A percentile compares a stretch with the other conserved stretches of the same genome.
These are phyloP conservation scores for Neomonachus schauinslandi DNA, from an alignment of 2,113 vertebrate species.

Conservation along the genomic window DNA sequence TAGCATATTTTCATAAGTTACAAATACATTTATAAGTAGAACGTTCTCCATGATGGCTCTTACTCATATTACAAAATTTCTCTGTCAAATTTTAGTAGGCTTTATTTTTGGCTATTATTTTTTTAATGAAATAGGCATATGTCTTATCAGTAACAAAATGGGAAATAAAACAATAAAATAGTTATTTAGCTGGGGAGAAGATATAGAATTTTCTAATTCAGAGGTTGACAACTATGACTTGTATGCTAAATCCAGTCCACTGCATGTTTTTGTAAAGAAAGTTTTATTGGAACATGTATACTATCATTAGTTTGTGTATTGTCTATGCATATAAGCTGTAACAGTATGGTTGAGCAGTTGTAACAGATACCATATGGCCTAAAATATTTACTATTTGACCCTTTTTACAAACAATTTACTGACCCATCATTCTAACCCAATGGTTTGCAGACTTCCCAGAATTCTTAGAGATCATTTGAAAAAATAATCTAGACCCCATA, in stretches of 20 bases:
- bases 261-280: neutral
- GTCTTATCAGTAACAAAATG: constrained; percentile 39
- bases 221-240: neutral
- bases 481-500: neutral
- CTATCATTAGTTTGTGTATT: neutral
- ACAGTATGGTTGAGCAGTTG: neutral
- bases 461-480: neutral
- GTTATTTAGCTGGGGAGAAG: neutral
- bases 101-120: constrained; percentile 40
- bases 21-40: neutral
- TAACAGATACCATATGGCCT: neutral
- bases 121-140: constrained; percentile 3
- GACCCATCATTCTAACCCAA: neutral
- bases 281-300: neutral
- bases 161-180: neutral
- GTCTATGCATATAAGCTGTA: neutral
- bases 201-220: neutral
- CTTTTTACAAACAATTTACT: neutral
- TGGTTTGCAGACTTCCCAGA: neutral
- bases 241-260: neutral
- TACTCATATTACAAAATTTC: constrained; percentile 7
- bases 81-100: neutral
- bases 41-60: neutral
- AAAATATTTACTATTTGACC: neutral
- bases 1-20: constrained; percentile 8